phyloP scores from a whole-genome alignment of 1,140 invertebrate genomes.

The Atta cephalotes region DNA sequence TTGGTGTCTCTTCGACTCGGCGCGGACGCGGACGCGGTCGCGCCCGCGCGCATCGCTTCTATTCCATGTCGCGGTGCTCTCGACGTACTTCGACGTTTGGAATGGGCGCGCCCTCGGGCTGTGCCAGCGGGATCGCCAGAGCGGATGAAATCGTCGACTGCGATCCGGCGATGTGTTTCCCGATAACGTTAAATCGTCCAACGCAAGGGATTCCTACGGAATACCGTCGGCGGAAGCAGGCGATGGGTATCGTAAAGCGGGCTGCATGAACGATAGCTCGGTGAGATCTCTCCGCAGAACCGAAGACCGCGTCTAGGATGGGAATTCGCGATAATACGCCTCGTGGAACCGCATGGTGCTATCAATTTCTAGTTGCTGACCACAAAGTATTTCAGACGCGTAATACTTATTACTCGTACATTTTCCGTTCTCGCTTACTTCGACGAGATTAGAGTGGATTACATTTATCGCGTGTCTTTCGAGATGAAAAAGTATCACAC shows the following conservation, averaged over 20 bases:
- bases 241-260: constrained; percentile 59
- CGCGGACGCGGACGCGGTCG: constrained; percentile 2
- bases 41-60: constrained; percentile 25
- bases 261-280: constrained; percentile 58
- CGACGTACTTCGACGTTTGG: constrained; percentile 58
- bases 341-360: constrained; percentile 26
- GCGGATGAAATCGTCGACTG: constrained; percentile 62
- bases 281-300: constrained; percentile 47
- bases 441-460: constrained; percentile 26
- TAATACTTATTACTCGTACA: constrained; percentile 48
- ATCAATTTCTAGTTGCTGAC: constrained; percentile 53
- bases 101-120: constrained; percentile 51
- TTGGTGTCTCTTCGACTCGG: constrained; percentile 34
- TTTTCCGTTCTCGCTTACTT: constrained; percentile 20
- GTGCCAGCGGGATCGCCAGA: constrained; percentile 60
- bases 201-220: constrained; percentile 55
- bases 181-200: constrained; percentile 63
- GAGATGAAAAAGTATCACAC: not conserved
- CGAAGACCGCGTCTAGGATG: constrained; percentile 45
- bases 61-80: constrained; percentile 53
- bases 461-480: constrained; percentile 12
- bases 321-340: constrained; percentile 43
- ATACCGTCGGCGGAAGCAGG: constrained; percentile 51
- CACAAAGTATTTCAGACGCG: constrained; percentile 52
- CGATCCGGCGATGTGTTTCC: constrained; percentile 61